Base-by-base conservation (phyloP, 1,140 invertebrate genomes). In the Leptopilina clavipes region DNA sequence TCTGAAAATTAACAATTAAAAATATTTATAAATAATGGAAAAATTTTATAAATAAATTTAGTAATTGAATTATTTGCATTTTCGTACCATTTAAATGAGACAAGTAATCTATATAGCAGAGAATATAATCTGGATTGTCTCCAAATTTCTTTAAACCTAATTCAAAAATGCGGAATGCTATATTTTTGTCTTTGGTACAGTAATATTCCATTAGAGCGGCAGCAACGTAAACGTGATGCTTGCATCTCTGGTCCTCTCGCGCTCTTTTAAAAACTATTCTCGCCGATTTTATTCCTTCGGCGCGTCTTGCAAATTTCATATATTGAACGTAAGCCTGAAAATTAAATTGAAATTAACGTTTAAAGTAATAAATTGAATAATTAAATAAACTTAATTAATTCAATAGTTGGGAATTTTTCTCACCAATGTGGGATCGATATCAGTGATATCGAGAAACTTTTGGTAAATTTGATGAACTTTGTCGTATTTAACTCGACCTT, bases 131-230 rank as follows among this genome's bases (percentile, higher is more conserved):
- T 0, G 98, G 95, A 88, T 97, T 96, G 83, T 97, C 95, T 0
- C 95, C 95, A 90, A 98, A 99, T 88, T 98, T 98, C 89, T 99
- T 99, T 14, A 99, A 91, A 0, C 98, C 99, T 19, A 99, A 91
- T 90, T 99, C 98, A 90, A 99, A 99, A 82, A 99, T 99, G 81
- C 98, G 94, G 86, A 99, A 98, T 0, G 98, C 98, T 73, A 99
- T 97, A 87, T 97, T 98, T 90, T 99, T 98, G 89, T 99, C 98
- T 92, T 99, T 99, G 72, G 96, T 99, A 87, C 98, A 99, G 86
- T 99, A 99, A 89, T 99, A 99, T 91, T 99, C 99, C 97, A 99
- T 99, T 0, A 99, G 91, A 0, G 98, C 98, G 14, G 98, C 98
- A 0, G 98, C 95, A 2, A 99, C 97, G 87, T 96, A 99, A 52